These are phyloP conservation scores for Bos indicus DNA, from an alignment of 2,113 vertebrate genomes.

Conservation along the genomic window DNA sequence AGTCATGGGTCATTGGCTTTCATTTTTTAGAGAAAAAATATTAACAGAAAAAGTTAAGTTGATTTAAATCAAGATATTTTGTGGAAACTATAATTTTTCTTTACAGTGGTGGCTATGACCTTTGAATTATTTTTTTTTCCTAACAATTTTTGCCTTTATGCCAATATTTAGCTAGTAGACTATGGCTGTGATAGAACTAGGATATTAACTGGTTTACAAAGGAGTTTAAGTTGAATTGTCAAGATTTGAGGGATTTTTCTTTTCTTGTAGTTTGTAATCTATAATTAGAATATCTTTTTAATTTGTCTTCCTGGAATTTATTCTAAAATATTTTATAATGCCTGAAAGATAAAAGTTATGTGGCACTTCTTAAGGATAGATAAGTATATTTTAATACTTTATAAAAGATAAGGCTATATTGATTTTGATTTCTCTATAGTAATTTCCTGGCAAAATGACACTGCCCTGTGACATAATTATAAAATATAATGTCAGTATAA, in stretches of 20 bases:
- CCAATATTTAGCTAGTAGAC: neutral
- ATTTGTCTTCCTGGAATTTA: neutral
- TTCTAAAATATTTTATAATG: neutral
- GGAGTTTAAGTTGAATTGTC: neutral
- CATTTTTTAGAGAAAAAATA: neutral
- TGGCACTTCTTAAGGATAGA: neutral
- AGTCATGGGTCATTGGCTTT: rapidly evolving
- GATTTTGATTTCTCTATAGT: neutral
- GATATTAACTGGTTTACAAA: neutral
- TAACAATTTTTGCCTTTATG: neutral
- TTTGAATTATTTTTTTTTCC: neutral
- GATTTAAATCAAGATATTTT: neutral
- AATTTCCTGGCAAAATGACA: neutral
- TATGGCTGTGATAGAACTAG: neutral
- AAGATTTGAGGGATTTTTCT: neutral
- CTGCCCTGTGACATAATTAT: neutral
- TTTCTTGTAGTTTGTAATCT: neutral
- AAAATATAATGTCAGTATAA: neutral
- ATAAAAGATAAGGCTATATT: neutral
- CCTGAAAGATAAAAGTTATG: neutral
- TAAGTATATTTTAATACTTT: neutral
- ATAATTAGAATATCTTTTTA: slow-evolving; percentile 5
- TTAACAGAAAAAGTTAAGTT: neutral
- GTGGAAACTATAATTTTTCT: neutral
- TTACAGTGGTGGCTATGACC: neutral